phyloP scores from a whole-genome alignment of 2,797 vertebrate species.

The Acanthurus leucopareius region DNA sequence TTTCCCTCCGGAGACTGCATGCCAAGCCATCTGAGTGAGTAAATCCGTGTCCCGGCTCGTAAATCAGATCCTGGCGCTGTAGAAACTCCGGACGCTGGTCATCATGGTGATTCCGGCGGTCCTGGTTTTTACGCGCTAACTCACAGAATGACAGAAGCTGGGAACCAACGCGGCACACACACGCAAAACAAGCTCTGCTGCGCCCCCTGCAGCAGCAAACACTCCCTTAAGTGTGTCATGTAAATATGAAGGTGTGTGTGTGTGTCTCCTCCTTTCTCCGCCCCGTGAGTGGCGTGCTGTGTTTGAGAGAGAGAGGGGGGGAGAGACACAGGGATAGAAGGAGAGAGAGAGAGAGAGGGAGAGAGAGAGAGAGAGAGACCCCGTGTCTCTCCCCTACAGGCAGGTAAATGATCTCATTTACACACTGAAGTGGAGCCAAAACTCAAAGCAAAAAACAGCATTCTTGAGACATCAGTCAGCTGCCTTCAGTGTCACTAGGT shows the following conservation, averaged over 20 bases:
- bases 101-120: conserved; percentile 28
- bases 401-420: conserved; percentile 30
- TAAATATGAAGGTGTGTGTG: conserved; percentile 43
- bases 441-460: background rate
- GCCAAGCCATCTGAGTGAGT: conserved; percentile 17
- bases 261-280: conserved; percentile 17
- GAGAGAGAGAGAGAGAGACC: background rate
- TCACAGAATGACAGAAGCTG: conserved; percentile 46
- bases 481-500: background rate
- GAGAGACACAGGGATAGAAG: too few species aligned
- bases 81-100: conserved; percentile 23
- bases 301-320: conserved; percentile 4
- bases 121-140: conserved; percentile 60
- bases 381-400: conserved; percentile 10
- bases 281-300: conserved; percentile 11
- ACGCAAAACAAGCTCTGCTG: conserved; percentile 54
- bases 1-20: conserved; percentile 25
- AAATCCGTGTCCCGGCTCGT: conserved; percentile 24
- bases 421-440: conserved; percentile 9
- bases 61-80: conserved; percentile 28
- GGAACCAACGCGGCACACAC: conserved; percentile 4
- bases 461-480: background rate
- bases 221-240: conserved; percentile 18
- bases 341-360: too few species aligned
- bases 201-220: conserved; percentile 66